Evolutionary conservation across 2,113 vertebrate genomes (phyloP).

Genomic region (Labrus mixtus): DNA sequence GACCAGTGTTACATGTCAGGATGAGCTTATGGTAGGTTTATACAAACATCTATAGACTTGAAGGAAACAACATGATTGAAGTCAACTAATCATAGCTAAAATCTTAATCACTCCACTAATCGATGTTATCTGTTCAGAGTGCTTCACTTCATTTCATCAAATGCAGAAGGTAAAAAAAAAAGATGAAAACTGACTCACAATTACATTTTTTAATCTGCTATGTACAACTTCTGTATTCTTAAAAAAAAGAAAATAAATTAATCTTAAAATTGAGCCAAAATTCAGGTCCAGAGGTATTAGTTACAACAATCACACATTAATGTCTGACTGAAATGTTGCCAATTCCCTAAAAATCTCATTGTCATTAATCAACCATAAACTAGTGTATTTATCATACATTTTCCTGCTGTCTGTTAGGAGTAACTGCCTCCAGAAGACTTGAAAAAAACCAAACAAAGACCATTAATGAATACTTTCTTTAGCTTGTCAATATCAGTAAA

Average conservation of each 20-base stretch:
- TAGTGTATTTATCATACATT: slow-evolving; percentile 16
- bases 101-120: not conserved
- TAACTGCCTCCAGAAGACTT: slow-evolving; percentile 14
- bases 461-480: slow-evolving; percentile 18
- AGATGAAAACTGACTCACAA: not conserved
- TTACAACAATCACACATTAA: not conserved
- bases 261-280: not conserved
- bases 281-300: slow-evolving; percentile 1
- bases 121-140: too few species aligned
- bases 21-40: too few species aligned
- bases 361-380: slow-evolving; percentile 6
- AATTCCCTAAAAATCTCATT: slow-evolving; percentile 10
- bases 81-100: slow-evolving; percentile 19
- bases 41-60: too few species aligned
- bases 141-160: too few species aligned
- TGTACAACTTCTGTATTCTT: not conserved
- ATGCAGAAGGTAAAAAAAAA: not conserved
- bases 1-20: too few species aligned
- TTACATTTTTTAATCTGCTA: not conserved
- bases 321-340: not conserved
- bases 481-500: slow-evolving; percentile 38
- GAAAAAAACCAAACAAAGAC: too few species aligned
- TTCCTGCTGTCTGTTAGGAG: slow-evolving; percentile 1
- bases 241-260: not conserved
- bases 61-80: slow-evolving; percentile 1